phyloP scores from a whole-genome alignment of 2,113 vertebrate species.

The Gulo gulo region DNA sequence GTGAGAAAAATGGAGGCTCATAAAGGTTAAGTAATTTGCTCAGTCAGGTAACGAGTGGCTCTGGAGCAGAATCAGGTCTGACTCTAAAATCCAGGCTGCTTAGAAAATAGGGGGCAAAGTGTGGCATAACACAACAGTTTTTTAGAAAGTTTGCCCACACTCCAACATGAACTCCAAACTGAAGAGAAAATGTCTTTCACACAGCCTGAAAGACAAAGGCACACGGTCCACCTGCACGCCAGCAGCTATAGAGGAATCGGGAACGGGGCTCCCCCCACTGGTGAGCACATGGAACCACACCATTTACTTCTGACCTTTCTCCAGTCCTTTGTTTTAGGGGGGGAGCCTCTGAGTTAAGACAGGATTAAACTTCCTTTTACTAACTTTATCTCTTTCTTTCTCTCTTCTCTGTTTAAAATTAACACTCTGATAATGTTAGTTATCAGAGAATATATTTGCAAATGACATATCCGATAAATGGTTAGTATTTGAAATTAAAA shows the following conservation, averaged over 20 bases:
- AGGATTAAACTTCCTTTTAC: neutral
- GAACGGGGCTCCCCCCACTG: slow-evolving; percentile 20
- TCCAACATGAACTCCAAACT: neutral
- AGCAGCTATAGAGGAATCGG: fast-evolving
- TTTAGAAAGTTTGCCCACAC: neutral
- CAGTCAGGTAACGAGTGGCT: neutral
- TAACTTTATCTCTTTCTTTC: neutral
- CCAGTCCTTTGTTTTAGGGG: neutral
- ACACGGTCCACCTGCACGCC: fast-evolving
- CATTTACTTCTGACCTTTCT: neutral
- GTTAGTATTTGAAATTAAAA: neutral
- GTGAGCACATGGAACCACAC: neutral
- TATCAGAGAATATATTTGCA: too few species aligned
- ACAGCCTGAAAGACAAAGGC: neutral
- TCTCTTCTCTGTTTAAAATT: neutral
- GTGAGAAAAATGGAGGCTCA: neutral
- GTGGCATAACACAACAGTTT: neutral
- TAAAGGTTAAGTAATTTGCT: neutral
- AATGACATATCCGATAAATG: too few species aligned
- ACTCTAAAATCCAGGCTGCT: neutral
- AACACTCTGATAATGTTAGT: neutral
- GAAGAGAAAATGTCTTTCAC: neutral
- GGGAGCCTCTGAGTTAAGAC: neutral
- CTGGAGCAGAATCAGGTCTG: neutral
- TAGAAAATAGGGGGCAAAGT: neutral